A percentile compares a stretch with the other conserved stretches of the same genome.
Evolutionary conservation across 1,140 invertebrate species (phyloP).

Genomic region (Uloborus diversus): DNA sequence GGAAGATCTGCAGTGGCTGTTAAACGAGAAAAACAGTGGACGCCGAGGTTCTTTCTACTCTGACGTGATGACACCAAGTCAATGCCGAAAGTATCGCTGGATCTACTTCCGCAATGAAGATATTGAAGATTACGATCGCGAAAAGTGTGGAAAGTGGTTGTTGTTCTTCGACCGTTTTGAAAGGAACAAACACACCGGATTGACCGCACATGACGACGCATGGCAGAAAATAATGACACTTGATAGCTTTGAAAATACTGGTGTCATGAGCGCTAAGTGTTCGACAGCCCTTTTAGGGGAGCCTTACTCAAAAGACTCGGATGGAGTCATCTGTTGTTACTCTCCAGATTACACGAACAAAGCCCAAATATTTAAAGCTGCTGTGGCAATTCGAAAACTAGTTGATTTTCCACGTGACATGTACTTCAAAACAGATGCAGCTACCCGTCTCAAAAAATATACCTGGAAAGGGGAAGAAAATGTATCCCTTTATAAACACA

Average conservation of each 20-base stretch:
- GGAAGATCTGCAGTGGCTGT: too few species aligned
- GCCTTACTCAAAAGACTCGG: too few species aligned
- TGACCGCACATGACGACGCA: conserved; percentile 7
- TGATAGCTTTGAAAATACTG: neutral
- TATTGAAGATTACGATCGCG: neutral
- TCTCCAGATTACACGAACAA: neutral
- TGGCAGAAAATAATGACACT: conserved; percentile 2
- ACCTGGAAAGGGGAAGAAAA: neutral
- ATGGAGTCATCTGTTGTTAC: conserved; percentile 29
- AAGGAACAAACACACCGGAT: neutral
- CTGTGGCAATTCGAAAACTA: conserved; percentile 4
- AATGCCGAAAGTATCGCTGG: too few species aligned
- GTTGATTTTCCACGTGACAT: neutral
- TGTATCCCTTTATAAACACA: conserved; percentile 24
- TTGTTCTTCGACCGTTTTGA: neutral
- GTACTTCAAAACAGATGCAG: conserved; percentile 18
- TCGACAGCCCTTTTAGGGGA: too few species aligned
- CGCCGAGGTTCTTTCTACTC: too few species aligned
- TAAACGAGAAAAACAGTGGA: too few species aligned
- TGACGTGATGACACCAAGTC: too few species aligned
- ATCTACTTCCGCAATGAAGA: too few species aligned
- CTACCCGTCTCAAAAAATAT: conserved; percentile 7
- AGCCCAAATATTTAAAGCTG: neutral
- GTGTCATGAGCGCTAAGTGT: neutral
- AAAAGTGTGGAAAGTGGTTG: conserved; percentile 2